These are phyloP conservation scores for Drepana arcuata DNA, from an alignment of 1,140 invertebrate species.

Conservation along the genomic window DNA sequence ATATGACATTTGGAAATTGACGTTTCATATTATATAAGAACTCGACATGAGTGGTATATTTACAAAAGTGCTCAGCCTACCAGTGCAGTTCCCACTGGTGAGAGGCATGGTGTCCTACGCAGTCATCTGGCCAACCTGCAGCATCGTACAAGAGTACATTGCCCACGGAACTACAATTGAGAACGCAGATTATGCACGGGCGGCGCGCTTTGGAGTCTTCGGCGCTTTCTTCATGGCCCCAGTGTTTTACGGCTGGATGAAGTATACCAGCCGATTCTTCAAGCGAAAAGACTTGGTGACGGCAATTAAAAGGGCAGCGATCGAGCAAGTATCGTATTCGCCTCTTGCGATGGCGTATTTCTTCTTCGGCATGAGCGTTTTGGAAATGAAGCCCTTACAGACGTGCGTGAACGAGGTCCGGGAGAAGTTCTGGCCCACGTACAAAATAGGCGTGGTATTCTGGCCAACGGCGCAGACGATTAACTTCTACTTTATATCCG, in stretches of 20 bases:
- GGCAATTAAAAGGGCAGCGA: constrained; percentile 65
- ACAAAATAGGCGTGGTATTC: constrained; percentile 74
- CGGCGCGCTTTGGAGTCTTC: constrained; percentile 37
- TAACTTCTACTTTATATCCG: constrained; percentile 84
- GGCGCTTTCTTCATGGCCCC: constrained; percentile 58
- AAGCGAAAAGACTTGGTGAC: constrained; percentile 26
- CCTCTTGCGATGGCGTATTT: constrained; percentile 85
- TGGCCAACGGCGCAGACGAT: constrained; percentile 90
- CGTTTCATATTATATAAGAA: too few species aligned
- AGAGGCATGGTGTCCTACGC: constrained; percentile 82
- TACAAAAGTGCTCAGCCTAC: constrained; percentile 24
- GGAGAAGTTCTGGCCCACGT: constrained; percentile 84
- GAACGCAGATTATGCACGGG: constrained; percentile 31
- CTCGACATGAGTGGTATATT: constrained; percentile 24
- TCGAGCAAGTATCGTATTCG: constrained; percentile 86
- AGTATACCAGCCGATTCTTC: constrained; percentile 38
- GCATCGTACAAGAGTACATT: constrained; percentile 75
- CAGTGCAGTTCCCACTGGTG: constrained; percentile 44
- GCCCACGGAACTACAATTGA: constrained; percentile 36
- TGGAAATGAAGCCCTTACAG: constrained; percentile 79
- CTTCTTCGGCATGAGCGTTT: constrained; percentile 84
- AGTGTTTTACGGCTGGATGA: constrained; percentile 53
- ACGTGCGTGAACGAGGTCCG: constrained; percentile 81
- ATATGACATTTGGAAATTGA: too few species aligned
- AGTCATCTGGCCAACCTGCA: constrained; percentile 79